phyloP scores from a whole-genome alignment of 1,140 invertebrate genomes.

The Drosophila murphyi region DNA sequence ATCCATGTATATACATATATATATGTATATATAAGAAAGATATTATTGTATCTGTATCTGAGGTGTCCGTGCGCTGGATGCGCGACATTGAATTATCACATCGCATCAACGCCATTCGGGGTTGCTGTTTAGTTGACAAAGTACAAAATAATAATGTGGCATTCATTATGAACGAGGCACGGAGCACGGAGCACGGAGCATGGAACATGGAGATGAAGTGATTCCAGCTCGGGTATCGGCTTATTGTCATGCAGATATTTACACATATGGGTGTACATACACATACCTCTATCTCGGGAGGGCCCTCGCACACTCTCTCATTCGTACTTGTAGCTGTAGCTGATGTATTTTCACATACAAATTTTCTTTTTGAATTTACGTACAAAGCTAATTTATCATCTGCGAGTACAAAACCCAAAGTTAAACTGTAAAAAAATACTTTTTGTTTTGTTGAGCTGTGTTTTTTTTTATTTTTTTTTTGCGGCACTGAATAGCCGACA shows the following conservation, averaged over 20 bases:
- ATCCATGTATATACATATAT: constrained; percentile 51
- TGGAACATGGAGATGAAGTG: not conserved
- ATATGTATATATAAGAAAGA: constrained; percentile 4
- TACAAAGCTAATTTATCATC: constrained; percentile 80
- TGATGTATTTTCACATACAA: constrained; percentile 65
- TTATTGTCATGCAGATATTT: constrained; percentile 82
- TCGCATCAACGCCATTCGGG: constrained; percentile 45
- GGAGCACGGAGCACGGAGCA: not conserved
- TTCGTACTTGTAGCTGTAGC: constrained; percentile 31
- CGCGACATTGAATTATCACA: constrained; percentile 81
- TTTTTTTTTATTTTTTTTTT: constrained; percentile 35
- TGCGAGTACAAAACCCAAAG: constrained; percentile 38
- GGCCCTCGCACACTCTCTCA: no score
- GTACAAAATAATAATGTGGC: constrained; percentile 80
- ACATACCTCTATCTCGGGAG: not conserved
- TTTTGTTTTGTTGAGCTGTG: not conserved
- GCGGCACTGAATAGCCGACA: constrained; percentile 62
- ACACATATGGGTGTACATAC: constrained; percentile 61
- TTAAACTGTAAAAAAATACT: constrained; percentile 61
- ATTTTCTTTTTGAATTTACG: constrained; percentile 81
- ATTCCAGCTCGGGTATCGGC: constrained; percentile 19
- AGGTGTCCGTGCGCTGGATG: constrained; percentile 60
- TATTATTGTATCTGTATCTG: constrained; percentile 71
- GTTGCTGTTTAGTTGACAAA: constrained; percentile 68
- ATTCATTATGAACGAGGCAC: constrained; percentile 50